Conservation (phyloP, 1,140 invertebrate genomes). For the Bombus turneri region DNA sequence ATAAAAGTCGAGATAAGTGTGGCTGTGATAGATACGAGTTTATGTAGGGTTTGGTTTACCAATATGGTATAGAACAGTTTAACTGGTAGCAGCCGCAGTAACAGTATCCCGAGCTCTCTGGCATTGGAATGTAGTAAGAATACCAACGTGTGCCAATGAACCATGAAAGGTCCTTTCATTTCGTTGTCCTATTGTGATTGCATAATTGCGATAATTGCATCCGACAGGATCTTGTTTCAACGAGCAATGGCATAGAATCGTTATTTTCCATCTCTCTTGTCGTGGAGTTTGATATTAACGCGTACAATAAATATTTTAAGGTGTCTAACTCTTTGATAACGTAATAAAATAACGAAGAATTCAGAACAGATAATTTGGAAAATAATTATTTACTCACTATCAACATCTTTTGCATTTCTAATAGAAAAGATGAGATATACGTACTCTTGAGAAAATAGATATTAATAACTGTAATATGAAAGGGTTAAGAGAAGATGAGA, state of each 20-base stretch:
- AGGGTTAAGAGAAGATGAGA: neutral
- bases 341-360: neutral
- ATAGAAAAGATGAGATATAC: neutral
- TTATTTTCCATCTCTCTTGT: too few species aligned
- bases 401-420: neutral
- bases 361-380: neutral
- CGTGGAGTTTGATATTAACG: neutral
- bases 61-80: constrained; percentile 41
- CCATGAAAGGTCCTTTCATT: constrained; percentile 63
- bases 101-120: constrained; percentile 31
- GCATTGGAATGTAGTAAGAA: constrained; percentile 51
- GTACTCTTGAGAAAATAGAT: too few species aligned
- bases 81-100: constrained; percentile 6
- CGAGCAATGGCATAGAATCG: neutral
- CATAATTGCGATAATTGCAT: constrained; percentile 49
- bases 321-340: neutral
- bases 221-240: constrained; percentile 8
- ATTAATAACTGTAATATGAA: too few species aligned
- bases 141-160: constrained; percentile 53
- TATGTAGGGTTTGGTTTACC: constrained; percentile 13
- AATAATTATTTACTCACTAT: neutral
- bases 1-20: neutral
- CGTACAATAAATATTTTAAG: neutral
- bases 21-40: constrained; percentile 19
- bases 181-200: constrained; percentile 50